A percentile compares a stretch with the other conserved stretches of the same genome.
These are phyloP conservation scores for Caenorhabditis sp. DNA, from an alignment of 2,888 invertebrate genomes.

Conservation along the genomic window DNA sequence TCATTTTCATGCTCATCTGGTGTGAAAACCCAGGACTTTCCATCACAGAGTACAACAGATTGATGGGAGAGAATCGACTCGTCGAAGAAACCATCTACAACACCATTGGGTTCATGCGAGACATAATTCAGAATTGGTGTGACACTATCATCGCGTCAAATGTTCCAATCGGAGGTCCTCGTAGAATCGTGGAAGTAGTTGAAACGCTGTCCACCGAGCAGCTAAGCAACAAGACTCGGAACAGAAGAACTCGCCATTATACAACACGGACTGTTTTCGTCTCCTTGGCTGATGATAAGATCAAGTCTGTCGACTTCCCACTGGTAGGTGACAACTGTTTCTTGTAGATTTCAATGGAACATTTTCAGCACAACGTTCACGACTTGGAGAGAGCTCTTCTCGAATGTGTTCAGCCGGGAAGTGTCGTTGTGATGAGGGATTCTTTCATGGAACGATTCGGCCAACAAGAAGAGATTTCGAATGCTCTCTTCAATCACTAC, in stretches of 20 bases:
- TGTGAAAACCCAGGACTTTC: slow-evolving; percentile 71
- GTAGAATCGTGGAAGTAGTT: slow-evolving; percentile 65
- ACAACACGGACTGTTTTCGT: slow-evolving; percentile 65
- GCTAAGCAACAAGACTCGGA: slow-evolving; percentile 68
- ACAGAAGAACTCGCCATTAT: slow-evolving; percentile 69
- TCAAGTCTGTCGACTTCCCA: slow-evolving; percentile 55
- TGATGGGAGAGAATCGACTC: slow-evolving; percentile 71
- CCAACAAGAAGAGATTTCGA: slow-evolving; percentile 56
- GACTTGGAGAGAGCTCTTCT: slow-evolving; percentile 65
- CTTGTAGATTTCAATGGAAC: slow-evolving; percentile 5
- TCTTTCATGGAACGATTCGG: slow-evolving; percentile 68
- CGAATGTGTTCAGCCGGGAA: slow-evolving; percentile 56
- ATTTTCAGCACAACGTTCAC: slow-evolving; percentile 51
- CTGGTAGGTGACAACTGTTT: slow-evolving; percentile 31
- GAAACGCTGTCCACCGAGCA: slow-evolving; percentile 71
- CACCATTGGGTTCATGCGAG: slow-evolving; percentile 74
- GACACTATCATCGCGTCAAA: slow-evolving; percentile 57
- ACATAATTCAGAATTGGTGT: slow-evolving; percentile 73
- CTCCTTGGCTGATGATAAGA: slow-evolving; percentile 63
- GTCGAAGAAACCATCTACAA: slow-evolving; percentile 75
- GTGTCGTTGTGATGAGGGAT: slow-evolving; percentile 67
- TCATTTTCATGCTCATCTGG: slow-evolving; percentile 74
- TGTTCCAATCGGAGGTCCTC: slow-evolving; percentile 68
- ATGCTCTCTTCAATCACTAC: slow-evolving; percentile 61
- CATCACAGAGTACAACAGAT: slow-evolving; percentile 68